These are phyloP conservation scores for Drosophila acutilabella DNA, from an alignment of 2,888 invertebrate genomes.

Conservation along the genomic window DNA sequence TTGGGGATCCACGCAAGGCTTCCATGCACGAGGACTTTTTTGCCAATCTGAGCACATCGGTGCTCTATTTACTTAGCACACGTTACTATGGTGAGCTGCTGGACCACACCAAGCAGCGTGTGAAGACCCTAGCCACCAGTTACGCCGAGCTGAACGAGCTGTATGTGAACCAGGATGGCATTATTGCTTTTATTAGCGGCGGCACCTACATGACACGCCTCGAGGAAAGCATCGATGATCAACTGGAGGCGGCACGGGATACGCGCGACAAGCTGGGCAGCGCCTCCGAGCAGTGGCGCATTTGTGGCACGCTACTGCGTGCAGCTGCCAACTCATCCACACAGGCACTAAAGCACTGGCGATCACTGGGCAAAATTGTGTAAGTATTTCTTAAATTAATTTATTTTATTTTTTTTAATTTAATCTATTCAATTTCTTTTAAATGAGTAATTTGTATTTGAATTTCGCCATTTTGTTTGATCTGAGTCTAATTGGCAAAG, in stretches of 20 bases:
- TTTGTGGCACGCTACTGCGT: conserved; percentile 82
- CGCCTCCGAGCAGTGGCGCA: conserved; percentile 84
- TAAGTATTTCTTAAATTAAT: conserved; percentile 40
- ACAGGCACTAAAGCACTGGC: conserved; percentile 82
- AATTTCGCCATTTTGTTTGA: background rate
- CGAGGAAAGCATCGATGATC: conserved; percentile 83
- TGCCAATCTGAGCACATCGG: conserved; percentile 83
- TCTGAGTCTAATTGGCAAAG: background rate
- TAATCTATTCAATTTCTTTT: too few species aligned
- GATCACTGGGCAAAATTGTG: conserved; percentile 69
- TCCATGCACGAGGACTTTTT: conserved; percentile 84
- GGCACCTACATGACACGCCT: conserved; percentile 83
- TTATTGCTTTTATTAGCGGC: conserved; percentile 84
- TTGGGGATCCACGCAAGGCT: conserved; percentile 83
- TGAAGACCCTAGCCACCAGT: conserved; percentile 73
- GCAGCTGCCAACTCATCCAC: conserved; percentile 83
- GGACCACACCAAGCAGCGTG: conserved; percentile 82
- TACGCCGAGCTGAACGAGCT: conserved; percentile 82
- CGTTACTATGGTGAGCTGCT: conserved; percentile 82
- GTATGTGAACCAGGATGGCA: conserved; percentile 84
- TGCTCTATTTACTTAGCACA: conserved; percentile 75
- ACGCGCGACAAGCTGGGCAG: conserved; percentile 84
- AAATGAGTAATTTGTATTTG: background rate
- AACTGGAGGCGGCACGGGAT: conserved; percentile 83
- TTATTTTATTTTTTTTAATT: too few species aligned